phyloP scores from a whole-genome alignment of 2,113 vertebrate genomes.

The Rhea pennata region DNA sequence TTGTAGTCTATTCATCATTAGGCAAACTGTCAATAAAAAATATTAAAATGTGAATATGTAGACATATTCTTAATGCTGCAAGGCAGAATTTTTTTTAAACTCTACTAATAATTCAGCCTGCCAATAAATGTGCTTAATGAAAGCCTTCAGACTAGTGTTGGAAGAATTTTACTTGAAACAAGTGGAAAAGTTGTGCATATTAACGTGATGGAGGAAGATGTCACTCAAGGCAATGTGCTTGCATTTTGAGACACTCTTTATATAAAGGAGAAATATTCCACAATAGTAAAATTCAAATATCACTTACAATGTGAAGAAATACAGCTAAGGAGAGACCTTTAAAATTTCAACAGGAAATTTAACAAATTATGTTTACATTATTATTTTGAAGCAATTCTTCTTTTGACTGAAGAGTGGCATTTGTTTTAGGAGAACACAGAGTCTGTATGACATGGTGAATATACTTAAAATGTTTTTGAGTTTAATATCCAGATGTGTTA shows the following conservation, averaged over 20 bases:
- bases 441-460: background rate
- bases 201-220: background rate
- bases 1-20: constrained; percentile 35
- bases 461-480: background rate
- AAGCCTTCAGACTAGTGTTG: constrained; percentile 35
- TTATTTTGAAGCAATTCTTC: background rate
- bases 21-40: constrained; percentile 37
- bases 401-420: background rate
- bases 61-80: background rate
- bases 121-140: constrained; percentile 50
- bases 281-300: background rate
- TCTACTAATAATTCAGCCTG: constrained; percentile 27
- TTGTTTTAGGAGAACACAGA: background rate
- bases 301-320: background rate
- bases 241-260: background rate
- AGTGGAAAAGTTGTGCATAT: constrained; percentile 51
- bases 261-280: background rate
- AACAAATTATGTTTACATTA: background rate
- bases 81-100: background rate
- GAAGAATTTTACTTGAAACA: constrained; percentile 13
- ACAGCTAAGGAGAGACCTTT: background rate
- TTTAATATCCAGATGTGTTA: background rate
- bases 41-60: constrained; percentile 25
- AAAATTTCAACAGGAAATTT: background rate
- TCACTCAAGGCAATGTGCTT: constrained; percentile 23